phyloP scores from a whole-genome alignment of 2,113 vertebrate species.

The Zosterops borbonicus region DNA sequence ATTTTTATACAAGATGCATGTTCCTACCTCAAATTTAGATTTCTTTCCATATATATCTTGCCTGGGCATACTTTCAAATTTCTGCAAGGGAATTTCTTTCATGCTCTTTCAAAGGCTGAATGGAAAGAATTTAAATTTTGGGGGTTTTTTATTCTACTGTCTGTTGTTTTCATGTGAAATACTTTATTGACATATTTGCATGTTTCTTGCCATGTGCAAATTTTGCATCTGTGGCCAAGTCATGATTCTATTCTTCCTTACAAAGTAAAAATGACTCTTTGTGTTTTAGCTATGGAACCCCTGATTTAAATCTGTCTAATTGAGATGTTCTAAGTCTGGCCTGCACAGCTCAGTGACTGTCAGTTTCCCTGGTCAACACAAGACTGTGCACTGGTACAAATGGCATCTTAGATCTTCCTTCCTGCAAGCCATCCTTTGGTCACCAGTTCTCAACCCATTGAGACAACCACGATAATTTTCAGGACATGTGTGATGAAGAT shows the following conservation, averaged over 20 bases:
- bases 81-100: background rate
- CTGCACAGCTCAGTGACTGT: background rate
- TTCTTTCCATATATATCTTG: background rate
- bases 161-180: background rate
- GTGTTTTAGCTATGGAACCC: background rate
- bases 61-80: background rate
- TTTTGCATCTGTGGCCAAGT: background rate
- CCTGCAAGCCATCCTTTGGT: background rate
- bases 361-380: background rate
- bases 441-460: background rate
- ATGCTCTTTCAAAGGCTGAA: background rate
- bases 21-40: background rate
- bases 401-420: background rate
- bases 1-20: background rate
- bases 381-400: background rate
- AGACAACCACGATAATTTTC: background rate
- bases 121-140: background rate
- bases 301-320: background rate
- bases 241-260: rapidly evolving
- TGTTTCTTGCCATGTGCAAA: background rate
- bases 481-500: background rate
- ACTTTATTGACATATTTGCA: background rate
- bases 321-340: background rate
- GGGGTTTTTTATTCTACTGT: background rate
- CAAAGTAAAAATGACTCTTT: background rate